Conservation (phyloP, 2,797 vertebrate species). For the Macroramphosus scolopax region DNA sequence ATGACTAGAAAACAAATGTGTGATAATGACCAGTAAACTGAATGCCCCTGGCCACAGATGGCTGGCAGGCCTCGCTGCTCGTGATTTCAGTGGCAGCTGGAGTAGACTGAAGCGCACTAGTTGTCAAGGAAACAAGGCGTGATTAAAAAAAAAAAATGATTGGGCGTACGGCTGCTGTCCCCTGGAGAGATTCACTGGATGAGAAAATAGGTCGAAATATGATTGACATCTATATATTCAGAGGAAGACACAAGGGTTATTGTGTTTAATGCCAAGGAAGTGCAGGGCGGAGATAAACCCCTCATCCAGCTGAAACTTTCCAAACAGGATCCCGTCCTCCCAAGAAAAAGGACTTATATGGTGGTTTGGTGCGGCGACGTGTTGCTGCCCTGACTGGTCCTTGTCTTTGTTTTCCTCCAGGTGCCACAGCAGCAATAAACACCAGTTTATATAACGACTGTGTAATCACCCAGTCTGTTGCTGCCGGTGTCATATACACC, state of each 20-base stretch:
- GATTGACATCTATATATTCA: too few relatives aligned
- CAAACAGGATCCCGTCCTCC: too few relatives aligned
- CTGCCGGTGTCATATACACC: slow-evolving; percentile 3
- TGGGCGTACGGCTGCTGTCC: background rate
- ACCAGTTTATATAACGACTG: background rate
- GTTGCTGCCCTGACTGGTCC: background rate
- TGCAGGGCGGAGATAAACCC: background rate
- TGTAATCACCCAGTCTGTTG: background rate
- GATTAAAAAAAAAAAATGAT: background rate
- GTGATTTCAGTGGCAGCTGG: background rate
- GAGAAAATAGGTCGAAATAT: background rate
- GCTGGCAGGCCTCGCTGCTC: slow-evolving; percentile 11
- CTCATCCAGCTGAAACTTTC: too few relatives aligned
- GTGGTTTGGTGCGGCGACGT: too few relatives aligned
- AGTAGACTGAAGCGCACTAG: slow-evolving; percentile 1
- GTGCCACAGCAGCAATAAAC: background rate
- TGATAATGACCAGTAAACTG: slow-evolving; percentile 11
- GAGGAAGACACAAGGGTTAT: too few relatives aligned
- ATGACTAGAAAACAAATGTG: slow-evolving; percentile 15
- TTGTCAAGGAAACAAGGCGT: background rate
- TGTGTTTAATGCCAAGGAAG: background rate
- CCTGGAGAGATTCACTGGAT: background rate
- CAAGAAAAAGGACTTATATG: too few relatives aligned
- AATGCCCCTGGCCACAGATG: slow-evolving; percentile 14
- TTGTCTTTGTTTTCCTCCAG: slow-evolving; percentile 10